Evolutionary conservation across 1,140 invertebrate genomes (phyloP), one percentile per base, ranked within the genome.

Genomic region (Scaptomyza montana): DNA sequence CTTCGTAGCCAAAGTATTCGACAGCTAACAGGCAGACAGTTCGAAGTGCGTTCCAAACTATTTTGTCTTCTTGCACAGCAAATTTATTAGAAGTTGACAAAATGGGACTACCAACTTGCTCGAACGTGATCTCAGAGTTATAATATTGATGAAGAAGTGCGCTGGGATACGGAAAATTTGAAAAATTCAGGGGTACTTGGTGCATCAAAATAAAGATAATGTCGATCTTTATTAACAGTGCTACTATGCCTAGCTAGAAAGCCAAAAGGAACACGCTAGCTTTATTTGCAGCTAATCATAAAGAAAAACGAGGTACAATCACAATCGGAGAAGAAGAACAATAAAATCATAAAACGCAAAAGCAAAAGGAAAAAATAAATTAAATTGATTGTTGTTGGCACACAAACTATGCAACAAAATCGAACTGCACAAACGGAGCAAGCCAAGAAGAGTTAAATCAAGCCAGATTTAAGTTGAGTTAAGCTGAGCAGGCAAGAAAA

Each of bases 51-150:
- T 67, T 73, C 57, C 46, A n/a, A 61, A 67, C 45, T 56, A 43
- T 73, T 53, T 30, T 46, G 41, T 28, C 6, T n/a, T 49, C 6
- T 30, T 45, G 57, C 49, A 46, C 53, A 62, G 46, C 62, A 67
- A 73, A 73, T 73, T 76, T 76, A 76, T 73, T 76, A 76, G 69
- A 76, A 73, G 69, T 76, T 76, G 69, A 73, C 63, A 76, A 76
- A 72, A 67, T 67, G 74, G 51, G 47, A 43, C 63, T 49, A 46
- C 41, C 49, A 46, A n/a, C 39, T 3, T 33, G 55, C 51, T 43
- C 59, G 63, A 67, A 72, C 69, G 69, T 72, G 69, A 72, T 72
- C 63, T 66, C 41, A 55, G 33, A 36, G 8, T 9, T 9, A 9
- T 36, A 63, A 28, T 55, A 60, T 55, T 60, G 69, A 59, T 59